Conservation (phyloP, 2,113 vertebrate genomes). For the Girardinichthys multiradiatus region DNA sequence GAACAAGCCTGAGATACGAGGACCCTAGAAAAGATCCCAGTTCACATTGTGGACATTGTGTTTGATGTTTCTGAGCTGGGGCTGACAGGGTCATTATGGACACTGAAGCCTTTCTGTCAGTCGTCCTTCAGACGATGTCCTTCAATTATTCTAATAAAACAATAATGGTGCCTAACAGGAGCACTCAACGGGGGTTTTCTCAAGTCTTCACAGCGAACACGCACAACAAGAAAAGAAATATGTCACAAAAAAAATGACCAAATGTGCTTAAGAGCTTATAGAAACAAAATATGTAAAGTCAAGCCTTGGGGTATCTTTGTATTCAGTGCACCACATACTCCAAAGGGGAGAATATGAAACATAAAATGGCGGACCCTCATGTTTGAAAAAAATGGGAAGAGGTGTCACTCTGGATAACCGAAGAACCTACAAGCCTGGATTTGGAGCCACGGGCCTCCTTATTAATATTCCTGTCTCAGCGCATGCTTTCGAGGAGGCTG, state of each 20-base stretch:
- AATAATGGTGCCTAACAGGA: conserved; percentile 12
- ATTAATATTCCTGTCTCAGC: conserved; percentile 78
- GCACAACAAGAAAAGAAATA: conserved; percentile 17
- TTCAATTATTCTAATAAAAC: conserved; percentile 41
- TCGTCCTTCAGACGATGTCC: conserved; percentile 56
- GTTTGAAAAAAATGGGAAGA: conserved; percentile 18
- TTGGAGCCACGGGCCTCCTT: conserved; percentile 51
- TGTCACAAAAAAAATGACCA: conserved; percentile 14
- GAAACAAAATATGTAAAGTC: conserved; percentile 16
- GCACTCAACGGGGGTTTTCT: conserved; percentile 14
- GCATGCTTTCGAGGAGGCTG: conserved; percentile 69
- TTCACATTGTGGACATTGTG: not conserved
- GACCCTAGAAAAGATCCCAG: not conserved
- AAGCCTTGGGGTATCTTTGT: conserved; percentile 18
- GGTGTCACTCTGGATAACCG: conserved; percentile 55
- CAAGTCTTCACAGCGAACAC: conserved; percentile 17
- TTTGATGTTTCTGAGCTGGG: conserved; percentile 12
- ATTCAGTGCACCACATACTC: conserved; percentile 28
- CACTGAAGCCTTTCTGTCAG: conserved; percentile 32
- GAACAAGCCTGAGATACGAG: conserved; percentile 27
- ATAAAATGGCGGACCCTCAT: conserved; percentile 15
- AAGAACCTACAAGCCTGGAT: conserved; percentile 42
- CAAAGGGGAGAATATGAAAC: conserved; percentile 42
- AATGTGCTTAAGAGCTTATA: conserved; percentile 10
- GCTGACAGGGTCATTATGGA: conserved; percentile 29